A percentile compares a stretch with the other conserved stretches of the same genome.
phyloP scores from a whole-genome alignment of 2,113 vertebrate genomes.

The Okapia johnstoni region DNA sequence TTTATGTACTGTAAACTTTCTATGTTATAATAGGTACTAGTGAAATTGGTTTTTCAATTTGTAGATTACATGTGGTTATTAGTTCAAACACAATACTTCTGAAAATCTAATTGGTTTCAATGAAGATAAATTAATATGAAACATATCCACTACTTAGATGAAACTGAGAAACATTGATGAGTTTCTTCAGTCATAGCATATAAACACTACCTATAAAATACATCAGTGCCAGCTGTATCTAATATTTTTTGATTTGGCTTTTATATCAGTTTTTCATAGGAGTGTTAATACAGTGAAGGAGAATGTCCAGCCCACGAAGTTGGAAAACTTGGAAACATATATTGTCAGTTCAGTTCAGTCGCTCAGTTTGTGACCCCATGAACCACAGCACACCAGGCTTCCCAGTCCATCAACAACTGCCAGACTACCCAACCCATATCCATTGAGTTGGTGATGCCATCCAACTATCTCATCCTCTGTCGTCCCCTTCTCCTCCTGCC shows the following conservation, averaged over 20 bases:
- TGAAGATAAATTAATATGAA: constrained; percentile 32
- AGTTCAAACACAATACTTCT: background rate
- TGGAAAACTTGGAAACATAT: background rate
- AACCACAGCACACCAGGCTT: no score
- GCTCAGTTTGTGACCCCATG: no score
- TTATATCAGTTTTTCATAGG: background rate
- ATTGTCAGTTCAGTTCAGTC: background rate
- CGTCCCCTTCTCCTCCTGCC: no score
- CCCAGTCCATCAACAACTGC: no score
- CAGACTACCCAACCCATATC: no score
- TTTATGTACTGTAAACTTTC: background rate
- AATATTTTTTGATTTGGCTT: background rate
- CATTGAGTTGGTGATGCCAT: no score
- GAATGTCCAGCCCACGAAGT: fast-evolving
- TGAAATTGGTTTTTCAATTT: background rate
- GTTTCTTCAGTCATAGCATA: background rate
- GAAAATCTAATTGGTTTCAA: constrained; percentile 20
- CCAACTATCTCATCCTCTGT: no score
- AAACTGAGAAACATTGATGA: background rate
- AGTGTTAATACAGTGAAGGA: background rate
- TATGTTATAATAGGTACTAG: background rate
- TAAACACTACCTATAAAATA: background rate
- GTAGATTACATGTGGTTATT: background rate
- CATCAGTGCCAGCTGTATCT: background rate
- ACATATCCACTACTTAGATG: background rate